Conservation (phyloP, 2,888 invertebrate genomes). For the Apoda limacodes region DNA sequence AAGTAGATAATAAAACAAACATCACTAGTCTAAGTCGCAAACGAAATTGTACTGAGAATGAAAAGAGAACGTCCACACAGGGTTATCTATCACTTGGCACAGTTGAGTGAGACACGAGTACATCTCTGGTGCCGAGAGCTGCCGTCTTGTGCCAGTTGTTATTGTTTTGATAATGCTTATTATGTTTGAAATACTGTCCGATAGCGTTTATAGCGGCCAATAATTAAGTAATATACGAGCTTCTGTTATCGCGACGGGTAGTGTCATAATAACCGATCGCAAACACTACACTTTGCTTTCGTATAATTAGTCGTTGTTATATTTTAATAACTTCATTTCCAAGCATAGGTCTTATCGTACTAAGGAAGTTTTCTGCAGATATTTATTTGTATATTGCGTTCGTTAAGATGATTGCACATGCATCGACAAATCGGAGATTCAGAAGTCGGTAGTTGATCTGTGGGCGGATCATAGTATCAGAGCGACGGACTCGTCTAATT, state of each 20-base stretch:
- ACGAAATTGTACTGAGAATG: too few species aligned
- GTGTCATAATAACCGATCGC: conserved; percentile 38
- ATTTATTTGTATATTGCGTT: background rate
- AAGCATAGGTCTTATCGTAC: conserved; percentile 21
- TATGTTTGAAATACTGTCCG: conserved; percentile 61
- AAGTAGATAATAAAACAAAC: too few species aligned
- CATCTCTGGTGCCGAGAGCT: conserved; percentile 42
- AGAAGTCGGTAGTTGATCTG: conserved; percentile 26
- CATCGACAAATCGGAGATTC: conserved; percentile 23
- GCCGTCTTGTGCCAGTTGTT: conserved; percentile 60
- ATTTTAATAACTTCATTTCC: conserved; percentile 34
- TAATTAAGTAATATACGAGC: conserved; percentile 58
- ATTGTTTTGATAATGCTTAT: conserved; percentile 67
- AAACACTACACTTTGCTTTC: conserved; percentile 25
- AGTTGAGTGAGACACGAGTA: conserved; percentile 32
- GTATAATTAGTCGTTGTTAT: conserved; percentile 34
- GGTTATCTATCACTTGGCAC: conserved; percentile 10
- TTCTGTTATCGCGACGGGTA: conserved; percentile 36
- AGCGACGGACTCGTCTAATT: conserved; percentile 38
- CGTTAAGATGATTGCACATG: background rate
- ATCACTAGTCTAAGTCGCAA: too few species aligned
- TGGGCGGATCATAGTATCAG: conserved; percentile 32
- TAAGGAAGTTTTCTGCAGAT: background rate
- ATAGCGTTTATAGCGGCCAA: conserved; percentile 60
- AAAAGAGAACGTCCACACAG: too few species aligned